Percentiles rank a stretch among this genome's conserved stretches.
Evolutionary conservation across 2,113 vertebrate species (phyloP).

Genomic region (Beaufortia kweichowensis): DNA sequence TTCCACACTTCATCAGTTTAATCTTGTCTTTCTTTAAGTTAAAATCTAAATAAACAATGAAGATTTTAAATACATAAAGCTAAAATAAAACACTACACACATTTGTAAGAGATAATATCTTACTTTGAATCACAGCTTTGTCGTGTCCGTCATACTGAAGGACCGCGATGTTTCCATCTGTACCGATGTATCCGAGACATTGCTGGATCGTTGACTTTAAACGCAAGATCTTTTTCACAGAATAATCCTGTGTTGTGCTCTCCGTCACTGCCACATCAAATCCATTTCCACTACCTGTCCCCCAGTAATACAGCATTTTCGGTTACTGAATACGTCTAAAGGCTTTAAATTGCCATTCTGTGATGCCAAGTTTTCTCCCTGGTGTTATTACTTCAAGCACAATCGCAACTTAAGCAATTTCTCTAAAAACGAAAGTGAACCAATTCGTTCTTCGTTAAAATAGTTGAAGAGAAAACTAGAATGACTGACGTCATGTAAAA

Average conservation of each 20-base stretch:
- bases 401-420: not conserved
- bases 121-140: not conserved
- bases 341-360: no score
- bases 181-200: slow-evolving; percentile 20
- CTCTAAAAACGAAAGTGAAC: not conserved
- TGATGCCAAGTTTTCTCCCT: not conserved
- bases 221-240: not conserved
- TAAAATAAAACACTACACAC: not conserved
- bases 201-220: slow-evolving; percentile 18
- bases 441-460: no score
- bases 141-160: not conserved
- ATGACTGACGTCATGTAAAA: no score
- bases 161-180: slow-evolving; percentile 35
- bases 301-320: slow-evolving; percentile 50
- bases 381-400: not conserved
- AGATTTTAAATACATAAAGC: not conserved
- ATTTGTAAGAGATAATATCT: slow-evolving; percentile 15
- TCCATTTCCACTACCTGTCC: slow-evolving; percentile 9
- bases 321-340: not conserved
- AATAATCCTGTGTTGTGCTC: not conserved
- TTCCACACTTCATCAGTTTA: not conserved
- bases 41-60: not conserved
- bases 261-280: not conserved
- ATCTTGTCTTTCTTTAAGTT: not conserved
- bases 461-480: no score